Conservation (phyloP, 2,113 vertebrate species). For the Cisticola juncidis region DNA sequence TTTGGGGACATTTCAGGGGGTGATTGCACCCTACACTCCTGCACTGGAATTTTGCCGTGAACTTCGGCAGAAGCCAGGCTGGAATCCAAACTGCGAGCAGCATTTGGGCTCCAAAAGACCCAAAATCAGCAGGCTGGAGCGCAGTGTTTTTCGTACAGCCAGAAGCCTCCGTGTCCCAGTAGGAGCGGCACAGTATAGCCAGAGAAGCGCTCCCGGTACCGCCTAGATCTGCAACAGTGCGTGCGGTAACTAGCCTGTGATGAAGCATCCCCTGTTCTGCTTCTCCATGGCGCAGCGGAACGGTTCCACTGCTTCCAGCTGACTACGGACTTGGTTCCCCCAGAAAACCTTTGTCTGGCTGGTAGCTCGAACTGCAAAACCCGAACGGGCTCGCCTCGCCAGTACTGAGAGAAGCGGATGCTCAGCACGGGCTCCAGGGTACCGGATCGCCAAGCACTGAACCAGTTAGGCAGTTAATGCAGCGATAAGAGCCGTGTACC, state of each 20-base stretch:
- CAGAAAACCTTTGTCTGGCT: background rate
- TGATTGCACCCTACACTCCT: background rate
- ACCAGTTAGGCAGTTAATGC: accelerated
- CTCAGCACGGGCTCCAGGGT: background rate
- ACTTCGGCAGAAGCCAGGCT: background rate
- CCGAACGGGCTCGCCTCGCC: background rate
- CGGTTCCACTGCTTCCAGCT: background rate
- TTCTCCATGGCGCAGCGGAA: background rate
- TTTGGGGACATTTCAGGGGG: background rate
- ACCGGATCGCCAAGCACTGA: background rate
- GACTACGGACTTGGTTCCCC: background rate
- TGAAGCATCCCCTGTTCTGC: background rate
- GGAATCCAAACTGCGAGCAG: background rate
- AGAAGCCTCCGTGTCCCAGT: background rate
- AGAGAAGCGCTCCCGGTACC: background rate
- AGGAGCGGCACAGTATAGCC: background rate
- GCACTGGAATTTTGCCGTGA: background rate
- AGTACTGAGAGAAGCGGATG: background rate
- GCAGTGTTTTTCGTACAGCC: background rate
- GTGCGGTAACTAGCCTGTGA: background rate
- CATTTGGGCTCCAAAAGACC: background rate
- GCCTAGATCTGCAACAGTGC: background rate
- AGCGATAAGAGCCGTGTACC: accelerated
- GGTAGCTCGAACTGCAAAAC: background rate
- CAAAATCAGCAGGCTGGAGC: background rate